These are phyloP conservation scores for Agonopterix arenella DNA, from an alignment of 2,888 invertebrate genomes.

Conservation along the genomic window DNA sequence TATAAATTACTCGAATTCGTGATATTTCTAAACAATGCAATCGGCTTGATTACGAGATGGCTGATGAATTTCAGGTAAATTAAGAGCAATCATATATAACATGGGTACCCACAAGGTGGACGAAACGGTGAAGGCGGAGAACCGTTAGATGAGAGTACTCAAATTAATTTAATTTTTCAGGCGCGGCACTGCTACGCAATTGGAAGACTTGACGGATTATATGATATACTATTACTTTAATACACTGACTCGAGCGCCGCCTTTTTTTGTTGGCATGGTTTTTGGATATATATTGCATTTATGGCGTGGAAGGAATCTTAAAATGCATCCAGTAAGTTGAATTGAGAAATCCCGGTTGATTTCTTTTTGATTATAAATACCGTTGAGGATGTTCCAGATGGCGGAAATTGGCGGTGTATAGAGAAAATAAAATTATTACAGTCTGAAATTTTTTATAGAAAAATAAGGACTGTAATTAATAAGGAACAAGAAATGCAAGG, in stretches of 20 bases:
- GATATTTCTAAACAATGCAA: no score
- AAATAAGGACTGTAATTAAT: neutral
- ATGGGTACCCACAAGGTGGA: no score
- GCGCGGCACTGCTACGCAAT: conserved; percentile 2
- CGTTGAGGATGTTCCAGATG: neutral
- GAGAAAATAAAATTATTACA: neutral
- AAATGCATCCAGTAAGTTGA: neutral
- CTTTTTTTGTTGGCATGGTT: conserved; percentile 44
- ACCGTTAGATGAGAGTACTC: no score
- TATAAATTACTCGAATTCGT: no score
- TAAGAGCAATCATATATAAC: no score
- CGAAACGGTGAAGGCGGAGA: no score
- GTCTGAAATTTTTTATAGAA: neutral
- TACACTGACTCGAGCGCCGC: conserved; percentile 32
- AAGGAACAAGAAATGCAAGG: neutral
- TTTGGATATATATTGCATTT: conserved; percentile 36
- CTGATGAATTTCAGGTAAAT: no score
- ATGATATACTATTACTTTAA: conserved; percentile 31
- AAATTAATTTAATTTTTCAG: conserved; percentile 14
- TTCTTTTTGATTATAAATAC: neutral
- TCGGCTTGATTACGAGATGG: no score
- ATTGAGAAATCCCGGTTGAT: neutral
- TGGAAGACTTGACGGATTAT: conserved; percentile 10
- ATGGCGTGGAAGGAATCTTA: conserved; percentile 12
- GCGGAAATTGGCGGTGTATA: neutral